These are phyloP conservation scores for Thermophis baileyi DNA, from an alignment of 2,113 vertebrate species.

Conservation along the genomic window DNA sequence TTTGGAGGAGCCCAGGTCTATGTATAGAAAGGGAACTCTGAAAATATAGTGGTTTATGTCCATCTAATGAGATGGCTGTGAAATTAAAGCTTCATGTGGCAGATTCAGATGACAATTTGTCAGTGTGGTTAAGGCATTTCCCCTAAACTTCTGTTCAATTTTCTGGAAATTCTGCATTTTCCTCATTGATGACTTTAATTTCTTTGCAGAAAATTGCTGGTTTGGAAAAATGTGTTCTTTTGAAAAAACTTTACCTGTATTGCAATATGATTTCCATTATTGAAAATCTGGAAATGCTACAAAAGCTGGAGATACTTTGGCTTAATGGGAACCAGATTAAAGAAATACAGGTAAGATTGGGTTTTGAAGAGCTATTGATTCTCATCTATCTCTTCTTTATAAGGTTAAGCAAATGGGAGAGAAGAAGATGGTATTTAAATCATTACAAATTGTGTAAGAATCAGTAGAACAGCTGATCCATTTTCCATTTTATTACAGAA, in stretches of 20 bases:
- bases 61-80: neutral
- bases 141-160: neutral
- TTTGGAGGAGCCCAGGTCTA: neutral
- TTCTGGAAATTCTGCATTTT: neutral
- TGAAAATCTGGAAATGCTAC: constrained; percentile 71
- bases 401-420: neutral
- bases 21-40: neutral
- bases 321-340: constrained; percentile 80
- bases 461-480: neutral
- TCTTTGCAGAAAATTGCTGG: constrained; percentile 71
- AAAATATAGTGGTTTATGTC: neutral
- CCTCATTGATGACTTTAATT: neutral
- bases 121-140: neutral
- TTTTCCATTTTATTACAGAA: neutral
- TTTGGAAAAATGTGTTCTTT: constrained; percentile 69
- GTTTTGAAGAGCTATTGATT: neutral
- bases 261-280: constrained; percentile 77
- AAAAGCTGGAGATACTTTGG: constrained; percentile 71
- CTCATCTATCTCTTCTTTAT: neutral
- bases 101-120: neutral
- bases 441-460: neutral
- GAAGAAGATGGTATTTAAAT: neutral
- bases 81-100: neutral
- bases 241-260: constrained; percentile 80
- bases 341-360: constrained; percentile 69